phyloP scores from a whole-genome alignment of 2,113 vertebrate species.

The Saguinus imperator region DNA sequence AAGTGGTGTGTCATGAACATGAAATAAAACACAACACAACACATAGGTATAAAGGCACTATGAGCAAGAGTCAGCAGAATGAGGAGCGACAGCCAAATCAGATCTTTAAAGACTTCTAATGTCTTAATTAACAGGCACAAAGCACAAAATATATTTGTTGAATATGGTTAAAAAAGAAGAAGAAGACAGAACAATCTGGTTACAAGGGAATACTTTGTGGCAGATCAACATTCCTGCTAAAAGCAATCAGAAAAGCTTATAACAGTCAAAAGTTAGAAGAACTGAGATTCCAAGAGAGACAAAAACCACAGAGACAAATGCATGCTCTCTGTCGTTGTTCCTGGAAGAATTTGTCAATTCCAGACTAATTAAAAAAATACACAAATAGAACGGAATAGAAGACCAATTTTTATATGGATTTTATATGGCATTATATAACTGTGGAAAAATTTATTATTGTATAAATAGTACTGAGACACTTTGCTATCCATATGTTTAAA shows the following conservation, averaged over 20 bases:
- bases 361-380: accelerated
- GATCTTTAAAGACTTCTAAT: neutral
- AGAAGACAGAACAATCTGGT: neutral
- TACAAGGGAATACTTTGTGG: neutral
- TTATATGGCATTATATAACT: neutral
- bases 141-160: neutral
- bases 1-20: neutral
- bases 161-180: neutral
- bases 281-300: neutral
- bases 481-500: neutral
- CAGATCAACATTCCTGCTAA: neutral
- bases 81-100: neutral
- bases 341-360: neutral
- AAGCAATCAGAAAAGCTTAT: neutral
- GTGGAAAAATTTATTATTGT: neutral
- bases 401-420: neutral
- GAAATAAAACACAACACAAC: neutral
- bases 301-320: neutral
- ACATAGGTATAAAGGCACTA: neutral
- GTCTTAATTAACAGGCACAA: neutral
- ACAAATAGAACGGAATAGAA: neutral
- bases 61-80: neutral
- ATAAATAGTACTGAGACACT: neutral
- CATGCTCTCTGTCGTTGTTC: neutral
- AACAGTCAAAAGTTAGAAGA: neutral